Evolutionary conservation across 2,797 vertebrate species (phyloP).

Genomic region (Epinephelus malabaricus): DNA sequence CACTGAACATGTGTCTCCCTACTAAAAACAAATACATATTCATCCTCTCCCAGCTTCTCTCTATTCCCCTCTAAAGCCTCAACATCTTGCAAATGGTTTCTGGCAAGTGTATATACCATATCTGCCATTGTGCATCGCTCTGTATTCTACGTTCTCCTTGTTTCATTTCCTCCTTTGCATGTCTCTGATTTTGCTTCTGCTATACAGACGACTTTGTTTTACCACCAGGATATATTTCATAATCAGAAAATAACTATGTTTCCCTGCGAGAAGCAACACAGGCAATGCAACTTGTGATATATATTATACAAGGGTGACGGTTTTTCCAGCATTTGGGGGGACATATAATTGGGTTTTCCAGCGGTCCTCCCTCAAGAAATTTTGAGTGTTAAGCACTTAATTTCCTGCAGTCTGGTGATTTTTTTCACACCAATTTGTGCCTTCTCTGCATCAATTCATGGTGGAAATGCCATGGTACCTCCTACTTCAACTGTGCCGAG

Average conservation of each 20-base stretch:
- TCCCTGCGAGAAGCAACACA: constrained; percentile 10
- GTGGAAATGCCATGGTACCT: too few relatives aligned
- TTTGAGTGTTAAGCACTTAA: too few relatives aligned
- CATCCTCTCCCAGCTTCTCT: constrained; percentile 51
- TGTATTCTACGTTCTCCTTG: constrained; percentile 46
- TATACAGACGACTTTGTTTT: constrained; percentile 26
- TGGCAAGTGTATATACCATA: constrained; percentile 66
- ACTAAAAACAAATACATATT: constrained; percentile 79
- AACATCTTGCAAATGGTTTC: constrained; percentile 71
- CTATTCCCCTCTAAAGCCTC: constrained; percentile 49
- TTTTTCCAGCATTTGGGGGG: too few relatives aligned
- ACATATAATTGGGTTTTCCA: too few relatives aligned
- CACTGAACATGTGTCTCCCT: constrained; percentile 80
- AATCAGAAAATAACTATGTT: constrained; percentile 13
- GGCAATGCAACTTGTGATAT: not conserved
- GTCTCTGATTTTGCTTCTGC: constrained; percentile 48
- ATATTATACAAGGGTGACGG: too few relatives aligned
- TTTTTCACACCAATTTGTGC: too few relatives aligned
- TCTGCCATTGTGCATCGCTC: constrained; percentile 60
- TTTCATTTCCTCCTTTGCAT: constrained; percentile 35
- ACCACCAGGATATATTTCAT: constrained; percentile 18
- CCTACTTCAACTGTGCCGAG: too few relatives aligned
- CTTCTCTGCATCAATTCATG: too few relatives aligned
- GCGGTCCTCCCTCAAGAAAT: too few relatives aligned
- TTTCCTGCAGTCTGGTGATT: too few relatives aligned